Percentiles rank a stretch among this genome's conserved stretches.
phyloP scores from a whole-genome alignment of 2,113 vertebrate species.

The Accipiter virgatus region DNA sequence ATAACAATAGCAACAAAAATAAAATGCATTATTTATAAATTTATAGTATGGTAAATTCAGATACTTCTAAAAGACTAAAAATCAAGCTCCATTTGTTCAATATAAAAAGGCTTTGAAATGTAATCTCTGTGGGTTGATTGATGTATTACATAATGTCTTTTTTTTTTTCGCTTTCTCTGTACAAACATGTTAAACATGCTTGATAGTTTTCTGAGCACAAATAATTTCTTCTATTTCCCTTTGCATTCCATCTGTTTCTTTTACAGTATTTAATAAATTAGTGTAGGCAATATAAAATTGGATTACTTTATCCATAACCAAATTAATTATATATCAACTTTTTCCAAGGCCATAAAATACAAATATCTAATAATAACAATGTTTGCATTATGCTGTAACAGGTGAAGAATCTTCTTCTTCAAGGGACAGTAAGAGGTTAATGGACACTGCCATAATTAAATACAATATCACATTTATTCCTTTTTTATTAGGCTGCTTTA shows the following conservation, averaged over 20 bases:
- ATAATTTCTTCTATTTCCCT: slow-evolving; percentile 55
- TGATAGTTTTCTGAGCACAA: slow-evolving; percentile 12
- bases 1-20: slow-evolving; percentile 20
- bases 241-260: slow-evolving; percentile 26
- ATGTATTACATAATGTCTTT: slow-evolving; percentile 23
- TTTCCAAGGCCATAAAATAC: slow-evolving; percentile 66
- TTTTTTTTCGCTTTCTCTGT: neutral
- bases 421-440: neutral
- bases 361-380: slow-evolving; percentile 22
- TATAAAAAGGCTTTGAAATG: slow-evolving; percentile 36
- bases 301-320: slow-evolving; percentile 69
- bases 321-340: slow-evolving; percentile 68
- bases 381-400: neutral
- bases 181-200: slow-evolving; percentile 48
- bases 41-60: slow-evolving; percentile 31
- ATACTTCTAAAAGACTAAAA: slow-evolving; percentile 45
- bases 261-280: slow-evolving; percentile 66
- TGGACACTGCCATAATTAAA: neutral
- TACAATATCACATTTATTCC: neutral
- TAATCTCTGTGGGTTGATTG: slow-evolving; percentile 42
- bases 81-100: slow-evolving; percentile 59
- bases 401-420: neutral
- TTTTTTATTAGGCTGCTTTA: slow-evolving; percentile 1
- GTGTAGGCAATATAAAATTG: slow-evolving; percentile 58
- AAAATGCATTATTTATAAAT: slow-evolving; percentile 63